These are phyloP conservation scores for Acipenser ruthenus DNA, from an alignment of 2,797 vertebrate species.

Conservation along the genomic window DNA sequence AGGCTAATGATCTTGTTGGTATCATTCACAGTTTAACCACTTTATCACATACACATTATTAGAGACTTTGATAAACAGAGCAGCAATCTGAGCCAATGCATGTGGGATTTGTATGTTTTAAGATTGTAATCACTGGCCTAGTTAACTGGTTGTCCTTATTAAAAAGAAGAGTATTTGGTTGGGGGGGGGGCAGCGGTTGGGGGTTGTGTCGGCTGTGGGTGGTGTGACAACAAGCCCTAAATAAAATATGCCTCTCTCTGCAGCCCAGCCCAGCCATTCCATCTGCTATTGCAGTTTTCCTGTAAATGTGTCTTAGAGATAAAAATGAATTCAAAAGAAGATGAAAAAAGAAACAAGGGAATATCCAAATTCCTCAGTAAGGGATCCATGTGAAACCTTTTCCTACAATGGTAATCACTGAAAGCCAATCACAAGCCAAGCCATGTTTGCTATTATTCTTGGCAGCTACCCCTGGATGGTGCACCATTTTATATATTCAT, in stretches of 20 bases:
- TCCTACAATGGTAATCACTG: background rate
- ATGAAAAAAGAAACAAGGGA: background rate
- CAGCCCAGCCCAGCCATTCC: slow-evolving; percentile 19
- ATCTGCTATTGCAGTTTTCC: slow-evolving; percentile 20
- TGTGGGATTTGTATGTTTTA: slow-evolving; percentile 27
- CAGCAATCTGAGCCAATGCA: slow-evolving; percentile 15
- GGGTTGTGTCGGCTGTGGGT: slow-evolving; percentile 16
- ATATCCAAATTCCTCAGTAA: background rate
- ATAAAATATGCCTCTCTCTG: slow-evolving; percentile 20
- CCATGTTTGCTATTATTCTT: no score
- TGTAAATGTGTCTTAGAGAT: slow-evolving; percentile 2
- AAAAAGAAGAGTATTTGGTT: slow-evolving; percentile 10
- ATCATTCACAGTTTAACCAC: slow-evolving; percentile 18
- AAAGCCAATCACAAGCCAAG: background rate
- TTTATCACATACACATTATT: slow-evolving; percentile 9
- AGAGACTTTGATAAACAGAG: slow-evolving; percentile 20
- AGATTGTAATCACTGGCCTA: slow-evolving; percentile 28
- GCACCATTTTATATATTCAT: no score
- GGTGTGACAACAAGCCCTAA: slow-evolving; percentile 22
- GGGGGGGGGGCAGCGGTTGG: slow-evolving; percentile 7
- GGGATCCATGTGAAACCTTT: background rate
- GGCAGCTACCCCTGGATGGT: no score
- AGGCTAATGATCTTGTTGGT: slow-evolving; percentile 27
- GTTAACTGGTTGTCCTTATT: slow-evolving; percentile 17
- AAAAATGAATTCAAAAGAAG: background rate